A percentile compares a stretch with the other conserved stretches of the same genome.
These are phyloP conservation scores for Fragum fragum DNA, from an alignment of 2,888 invertebrate species.

Conservation along the genomic window DNA sequence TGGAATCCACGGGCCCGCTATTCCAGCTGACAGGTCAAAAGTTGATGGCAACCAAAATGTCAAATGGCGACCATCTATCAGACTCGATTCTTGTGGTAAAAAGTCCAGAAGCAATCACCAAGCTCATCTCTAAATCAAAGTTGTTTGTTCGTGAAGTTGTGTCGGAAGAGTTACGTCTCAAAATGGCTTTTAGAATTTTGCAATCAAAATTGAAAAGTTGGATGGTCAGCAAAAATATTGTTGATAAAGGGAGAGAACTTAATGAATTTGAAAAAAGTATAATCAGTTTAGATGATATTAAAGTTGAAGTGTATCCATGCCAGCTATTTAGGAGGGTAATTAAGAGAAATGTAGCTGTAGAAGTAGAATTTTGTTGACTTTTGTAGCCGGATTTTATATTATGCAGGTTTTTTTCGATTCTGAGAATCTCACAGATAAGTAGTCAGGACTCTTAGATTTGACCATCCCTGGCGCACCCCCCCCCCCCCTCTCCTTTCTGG, in stretches of 20 bases:
- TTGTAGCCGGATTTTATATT: no score
- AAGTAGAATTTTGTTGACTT: background rate
- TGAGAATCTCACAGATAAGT: no score
- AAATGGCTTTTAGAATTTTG: conserved; percentile 4
- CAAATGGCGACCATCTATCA: conserved; percentile 19
- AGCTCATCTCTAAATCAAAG: background rate
- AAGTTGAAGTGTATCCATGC: conserved; percentile 30
- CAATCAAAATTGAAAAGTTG: conserved; percentile 5
- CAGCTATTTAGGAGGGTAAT: conserved; percentile 15
- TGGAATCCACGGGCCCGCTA: conserved; percentile 43
- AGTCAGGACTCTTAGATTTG: no score
- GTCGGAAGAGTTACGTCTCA: conserved; percentile 2
- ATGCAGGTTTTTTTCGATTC: no score
- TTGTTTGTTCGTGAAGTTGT: background rate
- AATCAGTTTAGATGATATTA: conserved; percentile 8
- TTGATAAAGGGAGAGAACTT: background rate
- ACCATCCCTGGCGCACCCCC: no score
- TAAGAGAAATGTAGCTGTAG: background rate
- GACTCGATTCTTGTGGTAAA: conserved; percentile 17
- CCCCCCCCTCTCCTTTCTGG: no score
- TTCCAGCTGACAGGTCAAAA: conserved; percentile 67
- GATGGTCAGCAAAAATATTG: conserved; percentile 12
- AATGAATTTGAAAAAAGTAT: background rate
- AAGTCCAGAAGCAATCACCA: background rate
- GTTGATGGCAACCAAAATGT: conserved; percentile 60